Evolutionary conservation across 2,888 invertebrate species (phyloP).

Genomic region (Euspilapteryx auroguttella): DNA sequence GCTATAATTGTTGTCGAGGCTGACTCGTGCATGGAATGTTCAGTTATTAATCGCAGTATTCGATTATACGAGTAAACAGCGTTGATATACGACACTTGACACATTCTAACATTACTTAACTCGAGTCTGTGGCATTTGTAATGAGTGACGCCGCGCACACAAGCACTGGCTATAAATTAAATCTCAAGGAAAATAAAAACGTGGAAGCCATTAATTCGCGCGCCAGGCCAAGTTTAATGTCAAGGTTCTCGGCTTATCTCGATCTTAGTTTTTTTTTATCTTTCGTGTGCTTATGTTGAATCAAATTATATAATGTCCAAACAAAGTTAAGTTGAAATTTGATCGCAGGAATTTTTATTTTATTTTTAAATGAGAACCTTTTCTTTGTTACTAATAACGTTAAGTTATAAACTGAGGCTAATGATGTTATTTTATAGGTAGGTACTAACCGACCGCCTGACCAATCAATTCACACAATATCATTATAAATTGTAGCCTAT

Average conservation of each 20-base stretch:
- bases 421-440: too few species aligned
- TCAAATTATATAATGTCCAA: conserved; percentile 33
- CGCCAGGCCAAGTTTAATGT: conserved; percentile 60
- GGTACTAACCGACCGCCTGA: too few species aligned
- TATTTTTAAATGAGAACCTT: too few species aligned
- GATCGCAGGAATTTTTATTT: conserved; percentile 16
- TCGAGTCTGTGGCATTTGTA: conserved; percentile 42
- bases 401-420: too few species aligned
- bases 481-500: too few species aligned
- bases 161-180: conserved; percentile 53
- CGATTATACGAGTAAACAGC: conserved; percentile 29
- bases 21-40: conserved; percentile 30
- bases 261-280: conserved; percentile 50
- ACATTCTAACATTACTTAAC: conserved; percentile 47
- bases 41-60: conserved; percentile 31
- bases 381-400: too few species aligned
- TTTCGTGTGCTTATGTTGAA: conserved; percentile 32
- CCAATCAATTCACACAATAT: too few species aligned
- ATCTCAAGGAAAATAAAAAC: conserved; percentile 62
- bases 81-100: conserved; percentile 52
- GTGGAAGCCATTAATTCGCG: conserved; percentile 61
- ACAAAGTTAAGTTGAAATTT: too few species aligned
- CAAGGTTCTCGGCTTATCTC: conserved; percentile 57
- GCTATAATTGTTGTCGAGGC: too few species aligned
- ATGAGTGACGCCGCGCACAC: conserved; percentile 47